A percentile compares a stretch with the other conserved stretches of the same genome.
These are phyloP conservation scores for Ceyx erithaca DNA, from an alignment of 2,797 vertebrate species.

Conservation along the genomic window DNA sequence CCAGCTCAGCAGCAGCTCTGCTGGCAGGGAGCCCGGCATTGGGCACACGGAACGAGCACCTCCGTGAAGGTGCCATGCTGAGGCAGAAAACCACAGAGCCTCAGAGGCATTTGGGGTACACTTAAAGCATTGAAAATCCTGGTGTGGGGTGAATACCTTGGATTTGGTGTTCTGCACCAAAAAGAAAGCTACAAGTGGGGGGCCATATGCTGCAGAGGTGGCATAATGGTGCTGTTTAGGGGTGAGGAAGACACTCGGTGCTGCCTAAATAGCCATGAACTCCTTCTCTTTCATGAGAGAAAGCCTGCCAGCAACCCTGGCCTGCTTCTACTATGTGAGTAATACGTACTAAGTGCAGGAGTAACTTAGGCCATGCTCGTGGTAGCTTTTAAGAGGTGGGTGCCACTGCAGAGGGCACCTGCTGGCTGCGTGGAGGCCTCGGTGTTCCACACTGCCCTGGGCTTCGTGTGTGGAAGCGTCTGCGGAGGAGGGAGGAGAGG, in stretches of 20 bases:
- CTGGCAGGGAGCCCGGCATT: neutral
- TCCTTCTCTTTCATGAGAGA: neutral
- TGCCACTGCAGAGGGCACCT: neutral
- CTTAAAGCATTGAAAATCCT: neutral
- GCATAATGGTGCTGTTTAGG: neutral
- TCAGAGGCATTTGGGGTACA: neutral
- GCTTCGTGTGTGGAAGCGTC: neutral
- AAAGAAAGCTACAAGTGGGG: neutral
- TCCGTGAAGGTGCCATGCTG: neutral
- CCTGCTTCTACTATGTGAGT: neutral
- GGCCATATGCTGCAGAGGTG: neutral
- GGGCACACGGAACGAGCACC: neutral
- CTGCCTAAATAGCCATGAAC: neutral
- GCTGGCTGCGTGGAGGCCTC: neutral
- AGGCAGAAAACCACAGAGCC: neutral
- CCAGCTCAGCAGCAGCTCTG: neutral
- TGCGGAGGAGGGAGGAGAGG: constrained; percentile 5
- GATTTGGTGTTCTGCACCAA: neutral
- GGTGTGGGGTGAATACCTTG: neutral
- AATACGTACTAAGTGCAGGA: neutral
- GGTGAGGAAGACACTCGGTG: neutral
- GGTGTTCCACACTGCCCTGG: neutral
- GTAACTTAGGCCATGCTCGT: neutral
- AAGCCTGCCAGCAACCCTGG: neutral
- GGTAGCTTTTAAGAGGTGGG: neutral